Conservation (phyloP, 2,797 vertebrate species). For the Gymnothorax javanicus region DNA sequence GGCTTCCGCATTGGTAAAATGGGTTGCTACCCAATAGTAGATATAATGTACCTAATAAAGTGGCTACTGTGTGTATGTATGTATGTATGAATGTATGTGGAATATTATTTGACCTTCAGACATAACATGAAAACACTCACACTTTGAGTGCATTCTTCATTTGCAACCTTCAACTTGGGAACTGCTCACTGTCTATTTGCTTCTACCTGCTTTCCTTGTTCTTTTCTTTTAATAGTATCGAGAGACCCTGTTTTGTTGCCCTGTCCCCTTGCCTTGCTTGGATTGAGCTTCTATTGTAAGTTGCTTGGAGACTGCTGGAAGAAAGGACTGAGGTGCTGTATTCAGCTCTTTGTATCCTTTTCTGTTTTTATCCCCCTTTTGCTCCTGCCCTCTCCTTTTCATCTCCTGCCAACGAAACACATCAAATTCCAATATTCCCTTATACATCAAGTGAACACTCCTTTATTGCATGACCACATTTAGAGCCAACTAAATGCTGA, state of each 20-base stretch:
- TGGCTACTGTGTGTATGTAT: neutral
- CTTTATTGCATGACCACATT: neutral
- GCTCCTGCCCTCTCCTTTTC: conserved; percentile 56
- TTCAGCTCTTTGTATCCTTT: conserved; percentile 77
- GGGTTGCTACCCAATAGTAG: neutral
- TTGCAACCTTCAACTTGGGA: conserved; percentile 18
- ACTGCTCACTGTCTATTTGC: conserved; percentile 51
- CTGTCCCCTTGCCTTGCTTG: conserved; percentile 76
- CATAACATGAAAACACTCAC: neutral
- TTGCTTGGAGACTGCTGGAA: conserved; percentile 94
- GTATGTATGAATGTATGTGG: neutral
- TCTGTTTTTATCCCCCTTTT: conserved; percentile 55
- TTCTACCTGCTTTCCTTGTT: conserved; percentile 68
- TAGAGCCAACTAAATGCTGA: neutral
- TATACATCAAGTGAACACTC: conserved; percentile 54
- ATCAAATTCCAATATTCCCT: conserved; percentile 66
- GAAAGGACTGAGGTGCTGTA: conserved; percentile 72
- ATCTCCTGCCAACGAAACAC: conserved; percentile 61
- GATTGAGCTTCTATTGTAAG: conserved; percentile 95
- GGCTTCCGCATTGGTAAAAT: neutral
- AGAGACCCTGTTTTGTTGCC: conserved; percentile 70
- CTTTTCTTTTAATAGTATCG: conserved; percentile 70
- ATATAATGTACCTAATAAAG: neutral
- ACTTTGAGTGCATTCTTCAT: conserved; percentile 1
- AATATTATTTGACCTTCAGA: neutral